Base-by-base conservation (phyloP, 2,113 vertebrate genomes). In the Mastomys coucha region DNA sequence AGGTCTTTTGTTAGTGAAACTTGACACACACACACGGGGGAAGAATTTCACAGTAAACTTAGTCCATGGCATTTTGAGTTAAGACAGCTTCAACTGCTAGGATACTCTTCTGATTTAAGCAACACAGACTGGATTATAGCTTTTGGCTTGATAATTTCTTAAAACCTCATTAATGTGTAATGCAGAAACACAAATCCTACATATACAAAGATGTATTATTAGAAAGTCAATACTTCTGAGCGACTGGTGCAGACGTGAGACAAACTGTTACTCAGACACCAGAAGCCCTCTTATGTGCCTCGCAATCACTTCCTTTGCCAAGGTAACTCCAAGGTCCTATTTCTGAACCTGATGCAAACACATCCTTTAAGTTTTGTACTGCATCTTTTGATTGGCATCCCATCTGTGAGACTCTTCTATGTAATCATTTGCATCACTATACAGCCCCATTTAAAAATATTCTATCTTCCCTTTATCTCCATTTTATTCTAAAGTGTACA, bases 141-240 rank as follows among this genome's bases (percentile, higher is more conserved):
- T 51, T 56, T 75, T 90, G 63, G 73, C 14, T 96, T 69, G 39
- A 84, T 39, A 13, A 94, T 42, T 88, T 96, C 67, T 67, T 73
- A 53, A 88, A 97, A 77, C 73, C 10, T 36, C 73, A 73, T 92
- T 82, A 78, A 93, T 78, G 20, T 77, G 42, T 67, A 93, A n/a
- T 6, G 76, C 36, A 92, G 51, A 96, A 96, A 78, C 58, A n/a
- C 2, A 92, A 91, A 95, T 63, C 39, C 24, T 45, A 73, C 81
- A 4, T 75, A 60, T 60, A 94, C 36, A 72, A 86, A 42, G 82
- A 33, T 85, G 39, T 31, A 65, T 82, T 81, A 65, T 72, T 93
- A 95, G 14, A 85, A 94, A 96, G 56, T n/a, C 93, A 63, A 87
- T 14, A 82, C 39, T 89, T 58, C 56, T 63, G 49, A 56, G 2